Base-by-base conservation (phyloP, 2,888 invertebrate genomes). In the Cheilosia variabilis region DNA sequence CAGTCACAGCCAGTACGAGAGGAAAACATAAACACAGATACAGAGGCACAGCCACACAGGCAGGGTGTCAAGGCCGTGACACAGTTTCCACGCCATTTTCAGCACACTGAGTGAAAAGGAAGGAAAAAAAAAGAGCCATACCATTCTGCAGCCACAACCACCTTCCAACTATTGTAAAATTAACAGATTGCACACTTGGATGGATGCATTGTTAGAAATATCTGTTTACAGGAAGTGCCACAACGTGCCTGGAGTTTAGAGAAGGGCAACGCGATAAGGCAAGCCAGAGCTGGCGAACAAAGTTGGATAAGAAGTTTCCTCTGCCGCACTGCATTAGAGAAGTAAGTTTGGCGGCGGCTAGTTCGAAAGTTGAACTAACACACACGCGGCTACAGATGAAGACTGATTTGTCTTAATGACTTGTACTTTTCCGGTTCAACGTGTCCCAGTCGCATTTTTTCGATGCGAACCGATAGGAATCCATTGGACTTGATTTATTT, bases 41-140 rank as follows among this genome's bases (percentile, higher is more conserved):
- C 41, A 19, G 55, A 78, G 71, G 63, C 57, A 63, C 65, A 47
- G 34, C 6, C 47, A 75, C 65, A 79, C 31, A 31, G 31, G 43
- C 78, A 84, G 62, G 66, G 34, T 84, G 84, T 84, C 80, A 86
- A 80, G 84, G 80, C 76, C 80, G 57, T 86, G 80, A 71, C 84
- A 80, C 66, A 57, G 62, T 66, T 73, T 84, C 52, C 50, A 37
- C 45, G 22, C 43, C 22, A 4, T 27, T 27, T 27, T 27, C 27
- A 55, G 13, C 22, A 72, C 60, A 62, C 17, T 6, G 7, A 4
- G 17, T n/a, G 5, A 13, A 22, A 17, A 31, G 9, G 9, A 31
- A 3, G 19, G 17, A 41, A 19, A 15, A 15, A 58, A 41, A 53
- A 60, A 68, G 65, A 57, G 45, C 37, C 43, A 73, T 65, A 60